Evolutionary conservation across 2,113 vertebrate genomes (phyloP).

Genomic region (Rhegmatorhina hoffmannsi): DNA sequence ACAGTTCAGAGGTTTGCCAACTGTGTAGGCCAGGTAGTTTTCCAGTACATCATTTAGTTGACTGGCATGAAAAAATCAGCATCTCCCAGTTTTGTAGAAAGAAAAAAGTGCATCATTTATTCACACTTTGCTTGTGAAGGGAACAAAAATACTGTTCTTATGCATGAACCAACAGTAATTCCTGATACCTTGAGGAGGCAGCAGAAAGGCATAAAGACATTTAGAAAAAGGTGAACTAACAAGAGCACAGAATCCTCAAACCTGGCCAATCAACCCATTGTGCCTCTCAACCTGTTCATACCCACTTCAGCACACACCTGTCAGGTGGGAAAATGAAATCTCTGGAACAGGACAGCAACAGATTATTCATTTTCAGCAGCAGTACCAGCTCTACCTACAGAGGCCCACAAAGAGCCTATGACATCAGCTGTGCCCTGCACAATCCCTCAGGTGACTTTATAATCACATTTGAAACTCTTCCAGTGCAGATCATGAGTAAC

Average conservation of each 20-base stretch:
- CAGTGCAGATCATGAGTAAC: neutral
- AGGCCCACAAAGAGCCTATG: neutral
- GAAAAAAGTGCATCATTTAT: neutral
- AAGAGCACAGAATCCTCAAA: neutral
- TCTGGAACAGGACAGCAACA: neutral
- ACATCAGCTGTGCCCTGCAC: neutral
- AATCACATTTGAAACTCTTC: neutral
- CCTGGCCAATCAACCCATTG: fast-evolving
- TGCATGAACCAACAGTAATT: neutral
- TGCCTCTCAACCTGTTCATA: neutral
- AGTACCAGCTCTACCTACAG: neutral
- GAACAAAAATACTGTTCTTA: neutral
- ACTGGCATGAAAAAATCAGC: neutral
- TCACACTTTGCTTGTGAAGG: neutral
- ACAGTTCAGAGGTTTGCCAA: neutral
- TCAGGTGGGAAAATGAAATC: neutral
- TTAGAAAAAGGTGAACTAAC: neutral
- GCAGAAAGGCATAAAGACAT: neutral
- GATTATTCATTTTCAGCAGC: neutral
- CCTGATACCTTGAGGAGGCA: neutral
- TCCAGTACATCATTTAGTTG: neutral
- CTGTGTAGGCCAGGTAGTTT: neutral
- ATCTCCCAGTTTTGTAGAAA: neutral
- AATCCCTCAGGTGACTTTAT: neutral
- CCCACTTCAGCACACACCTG: neutral